Base-by-base conservation (phyloP, 2,888 invertebrate genomes). In the Ceramica pisi region DNA sequence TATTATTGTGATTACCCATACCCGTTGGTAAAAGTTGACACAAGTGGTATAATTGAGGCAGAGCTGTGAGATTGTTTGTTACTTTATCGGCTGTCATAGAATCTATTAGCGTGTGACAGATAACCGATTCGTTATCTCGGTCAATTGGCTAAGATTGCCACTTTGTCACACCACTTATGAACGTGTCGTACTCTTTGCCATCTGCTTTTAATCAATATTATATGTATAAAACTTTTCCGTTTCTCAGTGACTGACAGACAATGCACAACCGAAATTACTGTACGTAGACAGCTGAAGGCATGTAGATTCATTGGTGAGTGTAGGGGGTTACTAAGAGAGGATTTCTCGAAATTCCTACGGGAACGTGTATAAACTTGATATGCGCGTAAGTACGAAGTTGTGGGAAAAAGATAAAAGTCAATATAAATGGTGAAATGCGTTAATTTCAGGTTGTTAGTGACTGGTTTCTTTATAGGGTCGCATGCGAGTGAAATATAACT, bases 71-170 rank as follows among this genome's bases (percentile, higher is more conserved):
- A 68, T 72, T 72, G 75, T 66, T 72, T 70, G 75, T 75, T 71
- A 57, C 55, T 69, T 63, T 73, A 79, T 78, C 69, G 61, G 70
- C 23, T 75, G 69, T 78, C 78, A 66, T 60, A 57, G 76, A 78
- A 80, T 83, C 72, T 80, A 79, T 82, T 82, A 78, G 67, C 70
- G 71, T 81, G 73, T 84, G 84, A 84, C 74, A 82, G 81, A 86
- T 85, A 82, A 78, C 75, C 44, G 55, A 73, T 78, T 68, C 35
- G 76, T 82, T 86, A 86, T 85, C 85, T 75, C 64, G 59, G 66
- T 62, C 81, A 80, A 86, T 87, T 85, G 80, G 65, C 62, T 59
- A 81, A 78, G 67, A 84, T 80, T 75, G 69, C 64, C 65, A 51
- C 56, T 63, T 68, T 70, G 71, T 59, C 70, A 75, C 56, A 67